These are phyloP conservation scores for Euzophera pinguis DNA, from an alignment of 2,888 invertebrate genomes.

Conservation along the genomic window DNA sequence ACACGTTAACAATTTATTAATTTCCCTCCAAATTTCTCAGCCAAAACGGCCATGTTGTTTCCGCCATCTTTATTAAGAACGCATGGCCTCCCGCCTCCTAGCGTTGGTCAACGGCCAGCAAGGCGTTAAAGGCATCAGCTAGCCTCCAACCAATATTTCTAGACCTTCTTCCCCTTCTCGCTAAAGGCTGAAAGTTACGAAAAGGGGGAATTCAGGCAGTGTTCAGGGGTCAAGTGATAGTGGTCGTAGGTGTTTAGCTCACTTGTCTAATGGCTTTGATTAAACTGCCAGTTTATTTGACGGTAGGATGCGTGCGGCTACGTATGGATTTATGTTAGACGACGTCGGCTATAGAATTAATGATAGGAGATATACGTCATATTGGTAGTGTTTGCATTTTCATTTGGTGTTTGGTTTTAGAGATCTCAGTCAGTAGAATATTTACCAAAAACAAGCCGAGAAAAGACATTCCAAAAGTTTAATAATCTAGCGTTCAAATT, in stretches of 20 bases:
- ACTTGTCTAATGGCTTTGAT: conserved; percentile 79
- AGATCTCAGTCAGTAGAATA: neutral
- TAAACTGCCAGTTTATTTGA: conserved; percentile 80
- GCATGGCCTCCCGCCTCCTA: conserved; percentile 72
- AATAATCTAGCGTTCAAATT: too few relatives aligned
- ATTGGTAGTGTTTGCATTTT: conserved; percentile 25
- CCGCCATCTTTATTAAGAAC: conserved; percentile 77
- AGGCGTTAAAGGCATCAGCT: conserved; percentile 78
- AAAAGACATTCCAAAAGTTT: too few relatives aligned
- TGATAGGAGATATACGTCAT: conserved; percentile 59
- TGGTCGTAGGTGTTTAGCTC: conserved; percentile 69
- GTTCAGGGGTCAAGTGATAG: conserved; percentile 47
- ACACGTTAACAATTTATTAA: conserved; percentile 10
- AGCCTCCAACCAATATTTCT: conserved; percentile 56
- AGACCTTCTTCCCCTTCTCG: conserved; percentile 44
- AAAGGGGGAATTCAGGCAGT: conserved; percentile 36
- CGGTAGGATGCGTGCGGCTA: conserved; percentile 74
- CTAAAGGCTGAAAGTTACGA: conserved; percentile 22
- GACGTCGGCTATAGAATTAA: conserved; percentile 64
- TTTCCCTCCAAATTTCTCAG: conserved; percentile 44
- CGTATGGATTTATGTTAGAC: conserved; percentile 77
- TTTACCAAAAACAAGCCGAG: too few relatives aligned
- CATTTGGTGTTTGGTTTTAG: conserved; percentile 15
- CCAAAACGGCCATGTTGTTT: conserved; percentile 61
- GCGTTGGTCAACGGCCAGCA: conserved; percentile 76